Evolutionary conservation across 2,888 invertebrate genomes (phyloP), one percentile per base, ranked within the genome.

Genomic region (Trachelus tabidus): DNA sequence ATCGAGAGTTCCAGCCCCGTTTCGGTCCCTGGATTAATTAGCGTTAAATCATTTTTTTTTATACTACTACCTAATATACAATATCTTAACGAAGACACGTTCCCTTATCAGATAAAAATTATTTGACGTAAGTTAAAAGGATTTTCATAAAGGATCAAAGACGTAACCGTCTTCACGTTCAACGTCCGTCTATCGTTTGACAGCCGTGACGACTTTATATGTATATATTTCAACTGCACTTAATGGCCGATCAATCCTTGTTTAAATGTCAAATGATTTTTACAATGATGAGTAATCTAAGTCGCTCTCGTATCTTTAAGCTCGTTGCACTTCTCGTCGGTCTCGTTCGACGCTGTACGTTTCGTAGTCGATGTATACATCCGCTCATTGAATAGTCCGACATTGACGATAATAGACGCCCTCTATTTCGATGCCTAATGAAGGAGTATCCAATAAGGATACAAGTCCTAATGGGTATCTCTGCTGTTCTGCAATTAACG

Each of bases 401-500:
- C 56, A 56, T 56, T 56, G 56, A 56, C 56, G 56, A 56, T 56
- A 56, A 56, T 56, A 23, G 56, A 56, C 56, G 56, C 23, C 56
- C 56, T 56, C 56, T 56, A 56, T 56, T 56, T 56, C 23, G 23
- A 56, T 56, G 56, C 56, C 56, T 56, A 56, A 56, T 56, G 56
- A 56, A 56, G 56, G 56, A 56, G 56, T 56, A 56, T 56, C 56
- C 23, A 56, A 56, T 56, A 56, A 56, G 56, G 23, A 56, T 23
- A 56, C 56, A 56, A 56, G 56, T 56, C 56, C 56, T 56, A 56
- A 56, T 56, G 56, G 56, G 56, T 56, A 56, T 56, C 56, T 56
- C 34, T 71, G 34, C 71, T 31, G 34, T 34, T 71, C 12, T 71
- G 34, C 71, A 33, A 71, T 71, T 71, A 71, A 71, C 71, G 71